Conservation (phyloP, 2,797 vertebrate genomes). For the Sebastes vulpes region DNA sequence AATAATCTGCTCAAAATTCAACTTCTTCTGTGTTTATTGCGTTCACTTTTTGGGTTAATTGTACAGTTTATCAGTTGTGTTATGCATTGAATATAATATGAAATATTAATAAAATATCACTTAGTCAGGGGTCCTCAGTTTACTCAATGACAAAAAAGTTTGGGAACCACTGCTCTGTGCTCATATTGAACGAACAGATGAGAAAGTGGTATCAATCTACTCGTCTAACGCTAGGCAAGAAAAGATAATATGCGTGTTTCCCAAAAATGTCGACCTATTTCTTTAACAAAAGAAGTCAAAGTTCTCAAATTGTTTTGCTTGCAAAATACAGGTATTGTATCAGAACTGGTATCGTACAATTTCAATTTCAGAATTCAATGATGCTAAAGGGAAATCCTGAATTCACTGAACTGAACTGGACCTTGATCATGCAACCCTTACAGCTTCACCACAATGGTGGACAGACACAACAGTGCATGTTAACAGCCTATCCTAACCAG, state of each 20-base stretch:
- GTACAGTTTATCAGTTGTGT: too few species aligned
- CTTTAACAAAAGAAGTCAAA: neutral
- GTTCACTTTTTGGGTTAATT: too few species aligned
- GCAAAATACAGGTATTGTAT: too few species aligned
- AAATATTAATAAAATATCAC: too few species aligned
- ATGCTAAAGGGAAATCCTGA: neutral
- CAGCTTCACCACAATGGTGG: neutral
- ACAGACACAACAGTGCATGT: neutral
- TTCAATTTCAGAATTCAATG: neutral
- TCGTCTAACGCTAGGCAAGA: neutral
- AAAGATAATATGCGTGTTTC: neutral
- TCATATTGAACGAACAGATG: neutral
- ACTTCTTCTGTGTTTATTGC: too few species aligned
- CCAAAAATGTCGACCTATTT: neutral
- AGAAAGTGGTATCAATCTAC: neutral
- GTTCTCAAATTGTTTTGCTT: neutral
- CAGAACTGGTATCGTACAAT: neutral
- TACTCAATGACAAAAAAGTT: too few species aligned
- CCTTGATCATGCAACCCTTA: neutral
- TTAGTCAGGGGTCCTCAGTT: too few species aligned
- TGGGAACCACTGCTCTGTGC: too few species aligned
- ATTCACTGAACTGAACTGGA: neutral
- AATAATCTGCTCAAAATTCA: too few species aligned
- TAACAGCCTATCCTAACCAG: constrained; percentile 28
- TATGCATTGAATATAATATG: too few species aligned